Base-by-base conservation (phyloP, 2,797 vertebrate species). In the Echiichthys vipera region DNA sequence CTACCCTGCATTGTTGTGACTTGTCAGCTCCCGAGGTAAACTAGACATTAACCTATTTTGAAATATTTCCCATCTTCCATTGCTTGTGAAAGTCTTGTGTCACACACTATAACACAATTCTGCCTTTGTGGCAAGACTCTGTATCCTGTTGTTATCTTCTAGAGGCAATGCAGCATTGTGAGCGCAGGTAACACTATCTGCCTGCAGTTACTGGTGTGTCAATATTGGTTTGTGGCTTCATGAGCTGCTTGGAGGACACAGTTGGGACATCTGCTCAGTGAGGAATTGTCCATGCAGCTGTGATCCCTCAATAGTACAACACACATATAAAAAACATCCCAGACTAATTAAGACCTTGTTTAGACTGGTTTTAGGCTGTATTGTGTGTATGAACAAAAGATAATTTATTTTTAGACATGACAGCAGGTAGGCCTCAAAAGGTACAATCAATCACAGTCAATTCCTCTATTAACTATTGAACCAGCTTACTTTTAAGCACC, bases 151-250 rank as follows among this genome's bases (percentile, higher is more conserved):
- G 69, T 75, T 74, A 27, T 79, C 47, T 51, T 78, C n/a, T 42
- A 5, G 47, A 81, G 57, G 45, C 70, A 43, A 64, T 62, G 37
- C 69, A 72, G 80, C 68, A 57, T 55, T 63, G 72, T 65, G 45
- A 68, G 71, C 14, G 27, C 67, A 68, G 65, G 86, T 84, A 90
- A 88, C 70, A 36, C 49, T 49, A 87, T 87, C 76, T 55, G 65
- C 62, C 83, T 84, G 75, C 80, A 86, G 82, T 86, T 64, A 78
- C 55, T 63, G 84, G 62, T 86, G 81, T 87, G 89, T 90, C 85
- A 90, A 86, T 89, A 89, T 89, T 89, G 71, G 83, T 77, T 77
- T 67, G 75, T 77, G 84, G 81, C 74, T 69, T 76, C 55, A 49
- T 36, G 68, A 62, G 77, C 67, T 50, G 76, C 73, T 78, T 22